These are phyloP conservation scores for Sogatella furcifera DNA, from an alignment of 1,140 invertebrate species.

Conservation along the genomic window DNA sequence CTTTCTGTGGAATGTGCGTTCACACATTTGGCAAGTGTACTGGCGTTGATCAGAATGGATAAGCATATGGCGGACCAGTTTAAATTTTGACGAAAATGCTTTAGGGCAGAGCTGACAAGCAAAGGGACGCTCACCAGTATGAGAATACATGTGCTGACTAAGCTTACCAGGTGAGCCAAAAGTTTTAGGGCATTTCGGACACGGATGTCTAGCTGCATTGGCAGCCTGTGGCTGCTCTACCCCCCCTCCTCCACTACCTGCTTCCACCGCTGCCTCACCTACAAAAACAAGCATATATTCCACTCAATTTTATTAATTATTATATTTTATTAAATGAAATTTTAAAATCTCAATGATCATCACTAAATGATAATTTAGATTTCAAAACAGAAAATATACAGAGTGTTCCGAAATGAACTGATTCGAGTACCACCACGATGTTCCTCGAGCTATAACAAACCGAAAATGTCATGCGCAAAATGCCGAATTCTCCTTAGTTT, in stretches of 20 bases:
- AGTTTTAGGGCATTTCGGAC: slow-evolving; percentile 17
- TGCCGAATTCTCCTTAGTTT: no score
- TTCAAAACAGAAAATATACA: no score
- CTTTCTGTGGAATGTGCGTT: slow-evolving; percentile 59
- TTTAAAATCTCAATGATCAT: no score
- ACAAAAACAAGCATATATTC: not conserved
- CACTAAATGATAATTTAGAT: no score
- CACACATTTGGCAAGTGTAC: slow-evolving; percentile 53
- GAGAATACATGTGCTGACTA: slow-evolving; percentile 37
- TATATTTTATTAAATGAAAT: no score
- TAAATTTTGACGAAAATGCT: slow-evolving; percentile 57
- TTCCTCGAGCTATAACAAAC: no score
- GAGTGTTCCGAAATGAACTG: no score
- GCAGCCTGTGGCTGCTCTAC: not conserved
- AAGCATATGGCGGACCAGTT: slow-evolving; percentile 52
- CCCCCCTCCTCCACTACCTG: not conserved
- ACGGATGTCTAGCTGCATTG: slow-evolving; percentile 8
- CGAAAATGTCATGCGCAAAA: no score
- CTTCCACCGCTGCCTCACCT: not conserved
- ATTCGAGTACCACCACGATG: no score
- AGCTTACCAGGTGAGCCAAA: slow-evolving; percentile 21
- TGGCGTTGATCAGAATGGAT: slow-evolving; percentile 57
- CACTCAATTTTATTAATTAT: no score
- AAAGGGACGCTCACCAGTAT: slow-evolving; percentile 56
- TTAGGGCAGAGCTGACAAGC: slow-evolving; percentile 52